phyloP scores from a whole-genome alignment of 1,140 invertebrate genomes.

The Aphelinus atriplicis region DNA sequence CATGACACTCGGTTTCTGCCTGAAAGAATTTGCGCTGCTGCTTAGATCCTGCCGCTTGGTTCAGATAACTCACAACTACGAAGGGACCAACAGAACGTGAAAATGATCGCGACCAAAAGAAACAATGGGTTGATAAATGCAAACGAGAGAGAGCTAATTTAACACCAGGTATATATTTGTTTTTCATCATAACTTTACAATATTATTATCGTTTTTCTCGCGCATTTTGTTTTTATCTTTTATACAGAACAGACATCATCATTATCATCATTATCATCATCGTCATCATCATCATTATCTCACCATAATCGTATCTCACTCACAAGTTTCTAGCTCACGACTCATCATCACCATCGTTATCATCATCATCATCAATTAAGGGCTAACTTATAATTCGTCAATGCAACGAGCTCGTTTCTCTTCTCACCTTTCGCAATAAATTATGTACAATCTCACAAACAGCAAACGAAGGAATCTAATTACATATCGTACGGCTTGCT shows the following conservation, averaged over 20 bases:
- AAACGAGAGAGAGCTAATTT: slow-evolving; percentile 36
- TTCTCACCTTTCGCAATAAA: slow-evolving; percentile 35
- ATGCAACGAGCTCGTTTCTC: slow-evolving; percentile 48
- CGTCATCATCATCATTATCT: slow-evolving; percentile 12
- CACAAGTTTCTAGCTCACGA: slow-evolving; percentile 41
- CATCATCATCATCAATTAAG: slow-evolving; percentile 24
- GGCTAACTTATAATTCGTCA: slow-evolving; percentile 60
- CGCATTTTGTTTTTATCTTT: slow-evolving; percentile 46
- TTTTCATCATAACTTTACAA: slow-evolving; percentile 64
- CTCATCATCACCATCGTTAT: slow-evolving; percentile 30
- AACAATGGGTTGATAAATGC: neutral
- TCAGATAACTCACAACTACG: slow-evolving; percentile 55
- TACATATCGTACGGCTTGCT: slow-evolving; percentile 59
- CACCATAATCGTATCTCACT: slow-evolving; percentile 26
- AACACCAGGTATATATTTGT: slow-evolving; percentile 64
- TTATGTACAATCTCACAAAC: slow-evolving; percentile 45
- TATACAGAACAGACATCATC: slow-evolving; percentile 58
- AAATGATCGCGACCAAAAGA: neutral
- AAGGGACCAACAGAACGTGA: slow-evolving; percentile 8
- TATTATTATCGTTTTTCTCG: slow-evolving; percentile 58
- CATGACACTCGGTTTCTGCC: slow-evolving; percentile 65
- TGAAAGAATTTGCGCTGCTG: slow-evolving; percentile 63
- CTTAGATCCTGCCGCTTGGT: slow-evolving; percentile 65
- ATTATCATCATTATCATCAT: too few species aligned
- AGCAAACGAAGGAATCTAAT: slow-evolving; percentile 68